Evolutionary conservation across 2,888 invertebrate genomes (phyloP), one percentile per base, ranked within the genome.

Genomic region (Hyposoter dolosus): DNA sequence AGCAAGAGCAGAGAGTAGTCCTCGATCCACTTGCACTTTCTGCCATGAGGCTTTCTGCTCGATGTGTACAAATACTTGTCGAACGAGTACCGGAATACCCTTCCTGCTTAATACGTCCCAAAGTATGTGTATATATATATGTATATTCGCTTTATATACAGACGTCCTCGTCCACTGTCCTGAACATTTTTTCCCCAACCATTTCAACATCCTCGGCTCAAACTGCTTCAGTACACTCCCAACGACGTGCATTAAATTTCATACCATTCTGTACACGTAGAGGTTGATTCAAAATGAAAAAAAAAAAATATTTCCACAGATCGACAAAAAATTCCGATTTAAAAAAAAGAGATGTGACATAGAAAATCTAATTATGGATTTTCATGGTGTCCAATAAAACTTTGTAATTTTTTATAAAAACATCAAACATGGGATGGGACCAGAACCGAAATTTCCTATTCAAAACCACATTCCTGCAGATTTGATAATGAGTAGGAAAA

Each of bases 11-110:
- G 69, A 3, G 10, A 47, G 68, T 56, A 19, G 28, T 45, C 35
- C 66, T 60, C 81, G 76, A 85, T 82, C 75, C 78, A 85, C 85
- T 85, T 85, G 85, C 85, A 85, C 85, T 85, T 85, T 85, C 82
- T 66, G 78, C 78, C 68, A 79, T 40, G 78, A 69, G 19, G 19
- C 69, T 71, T 68, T 71, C 71, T 35, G 81, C 12, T 47, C 81
- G 65, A 72, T 72, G 53, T 35, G 53, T 66, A 77, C 65, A 82
- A 76, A 76, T 60, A 82, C 63, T 63, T 19, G 80, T 71, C 80
- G 63, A 74, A 56, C 23, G 80, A 71, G 76, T 76, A 53, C 69
- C 40, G 80, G 65, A 84, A 81, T 81, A 84, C 75, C 50, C 63
- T 63, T 80, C 76, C 45, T 78, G 47, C 72, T 68, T 40, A 56